Evolutionary conservation across 2,888 invertebrate genomes (phyloP).

Genomic region (Orthonychiurus folsomi): DNA sequence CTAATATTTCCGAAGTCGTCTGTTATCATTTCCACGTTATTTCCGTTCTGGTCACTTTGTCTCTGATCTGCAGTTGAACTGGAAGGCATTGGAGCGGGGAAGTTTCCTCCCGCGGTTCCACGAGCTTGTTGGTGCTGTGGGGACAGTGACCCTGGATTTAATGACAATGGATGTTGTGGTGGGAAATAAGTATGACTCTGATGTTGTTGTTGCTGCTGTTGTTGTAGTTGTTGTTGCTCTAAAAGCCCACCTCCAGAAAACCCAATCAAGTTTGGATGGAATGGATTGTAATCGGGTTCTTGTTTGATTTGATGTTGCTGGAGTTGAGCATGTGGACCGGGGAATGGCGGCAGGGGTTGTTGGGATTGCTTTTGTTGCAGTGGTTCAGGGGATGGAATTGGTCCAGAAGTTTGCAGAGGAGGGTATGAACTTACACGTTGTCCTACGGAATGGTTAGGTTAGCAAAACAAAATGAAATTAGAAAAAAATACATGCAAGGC

Average conservation of each 20-base stretch:
- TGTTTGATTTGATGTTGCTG: slow-evolving; percentile 15
- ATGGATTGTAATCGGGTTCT: slow-evolving; percentile 12
- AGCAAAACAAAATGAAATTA: background rate
- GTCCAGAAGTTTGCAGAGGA: background rate
- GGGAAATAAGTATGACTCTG: background rate
- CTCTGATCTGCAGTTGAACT: slow-evolving; percentile 2
- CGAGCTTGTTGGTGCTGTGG: background rate
- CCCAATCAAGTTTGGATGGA: slow-evolving; percentile 8
- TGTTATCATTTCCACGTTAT: background rate
- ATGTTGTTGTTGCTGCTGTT: slow-evolving; percentile 8
- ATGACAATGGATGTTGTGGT: background rate
- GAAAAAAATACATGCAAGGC: background rate
- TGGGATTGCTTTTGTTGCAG: background rate
- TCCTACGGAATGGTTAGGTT: background rate
- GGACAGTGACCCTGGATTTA: background rate
- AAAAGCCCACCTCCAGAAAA: slow-evolving; percentile 17
- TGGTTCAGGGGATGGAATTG: background rate
- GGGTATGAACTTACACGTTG: background rate
- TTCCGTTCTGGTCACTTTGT: background rate
- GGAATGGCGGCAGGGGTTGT: background rate
- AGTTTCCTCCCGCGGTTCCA: background rate
- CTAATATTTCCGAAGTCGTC: slow-evolving; percentile 25
- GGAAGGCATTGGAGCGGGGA: background rate
- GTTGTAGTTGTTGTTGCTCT: slow-evolving; percentile 6
- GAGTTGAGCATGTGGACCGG: background rate